phyloP scores from a whole-genome alignment of 1,140 invertebrate genomes.

The Drosophila lowei region DNA sequence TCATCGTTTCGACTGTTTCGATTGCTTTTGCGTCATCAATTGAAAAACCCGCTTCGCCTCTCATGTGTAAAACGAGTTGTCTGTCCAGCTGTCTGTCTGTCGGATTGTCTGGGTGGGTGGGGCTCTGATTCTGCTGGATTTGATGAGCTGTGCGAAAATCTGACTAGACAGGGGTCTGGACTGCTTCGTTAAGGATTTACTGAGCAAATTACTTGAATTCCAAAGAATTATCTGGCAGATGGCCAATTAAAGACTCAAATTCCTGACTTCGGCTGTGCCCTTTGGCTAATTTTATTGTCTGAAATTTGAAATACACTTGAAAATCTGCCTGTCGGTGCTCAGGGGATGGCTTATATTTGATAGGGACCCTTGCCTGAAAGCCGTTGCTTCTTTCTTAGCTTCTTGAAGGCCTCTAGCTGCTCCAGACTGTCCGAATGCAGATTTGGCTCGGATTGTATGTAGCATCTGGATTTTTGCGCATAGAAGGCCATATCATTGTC shows the following conservation, averaged over 20 bases:
- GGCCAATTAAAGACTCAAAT: background rate
- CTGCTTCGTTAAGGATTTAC: background rate
- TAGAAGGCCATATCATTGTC: background rate
- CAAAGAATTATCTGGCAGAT: too few relatives aligned
- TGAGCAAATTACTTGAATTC: background rate
- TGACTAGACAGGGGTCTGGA: background rate
- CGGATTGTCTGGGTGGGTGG: background rate
- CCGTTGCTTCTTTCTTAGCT: background rate
- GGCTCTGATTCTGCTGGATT: background rate
- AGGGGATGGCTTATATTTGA: background rate
- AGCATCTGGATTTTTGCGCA: background rate
- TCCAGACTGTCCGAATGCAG: background rate
- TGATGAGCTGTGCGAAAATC: constrained; percentile 21
- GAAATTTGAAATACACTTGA: background rate
- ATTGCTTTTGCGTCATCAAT: constrained; percentile 35
- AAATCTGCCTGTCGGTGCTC: too few relatives aligned
- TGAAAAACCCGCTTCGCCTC: constrained; percentile 16
- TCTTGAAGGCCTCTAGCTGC: background rate
- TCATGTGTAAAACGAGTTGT: constrained; percentile 23
- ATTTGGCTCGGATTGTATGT: background rate
- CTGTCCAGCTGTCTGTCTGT: background rate
- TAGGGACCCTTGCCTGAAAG: background rate
- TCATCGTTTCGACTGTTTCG: constrained; percentile 15
- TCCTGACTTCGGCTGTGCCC: background rate
- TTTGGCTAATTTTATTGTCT: background rate